These are phyloP conservation scores for Lepus europaeus DNA, from an alignment of 2,113 vertebrate genomes.

Conservation along the genomic window DNA sequence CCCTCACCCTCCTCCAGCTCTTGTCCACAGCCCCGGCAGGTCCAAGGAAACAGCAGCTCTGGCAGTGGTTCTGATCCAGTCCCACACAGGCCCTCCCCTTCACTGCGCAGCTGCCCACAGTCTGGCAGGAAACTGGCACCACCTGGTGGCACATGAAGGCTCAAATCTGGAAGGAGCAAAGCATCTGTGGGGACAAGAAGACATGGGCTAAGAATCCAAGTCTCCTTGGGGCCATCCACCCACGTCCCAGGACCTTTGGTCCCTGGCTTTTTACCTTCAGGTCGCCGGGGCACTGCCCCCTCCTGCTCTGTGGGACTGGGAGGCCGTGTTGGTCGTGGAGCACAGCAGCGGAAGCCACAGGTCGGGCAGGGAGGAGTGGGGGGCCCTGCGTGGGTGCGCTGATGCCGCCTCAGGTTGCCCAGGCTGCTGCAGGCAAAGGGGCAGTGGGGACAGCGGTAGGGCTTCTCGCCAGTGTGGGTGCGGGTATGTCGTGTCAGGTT, in stretches of 20 bases:
- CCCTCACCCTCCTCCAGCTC: constrained; percentile 94
- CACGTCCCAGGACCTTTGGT: constrained; percentile 50
- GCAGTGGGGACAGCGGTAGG: constrained; percentile 96
- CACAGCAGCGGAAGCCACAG: constrained; percentile 86
- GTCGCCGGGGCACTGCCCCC: constrained; percentile 74
- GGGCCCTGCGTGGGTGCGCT: constrained; percentile 93
- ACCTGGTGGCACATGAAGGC: constrained; percentile 75
- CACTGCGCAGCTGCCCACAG: constrained; percentile 52
- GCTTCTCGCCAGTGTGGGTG: constrained; percentile 98
- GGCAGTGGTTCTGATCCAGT: constrained; percentile 87
- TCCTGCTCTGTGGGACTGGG: constrained; percentile 84
- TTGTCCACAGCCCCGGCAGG: constrained; percentile 94
- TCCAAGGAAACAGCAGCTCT: constrained; percentile 94
- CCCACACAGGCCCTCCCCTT: constrained; percentile 74
- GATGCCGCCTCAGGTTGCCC: constrained; percentile 97
- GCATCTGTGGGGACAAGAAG: constrained; percentile 64
- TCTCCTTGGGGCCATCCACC: neutral
- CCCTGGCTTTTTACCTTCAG: constrained; percentile 74
- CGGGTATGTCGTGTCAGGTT: constrained; percentile 98
- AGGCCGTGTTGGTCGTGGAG: constrained; percentile 83
- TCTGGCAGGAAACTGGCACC: constrained; percentile 79
- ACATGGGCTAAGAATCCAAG: constrained; percentile 44
- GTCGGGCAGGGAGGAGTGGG: constrained; percentile 86
- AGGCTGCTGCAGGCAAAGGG: constrained; percentile 97
- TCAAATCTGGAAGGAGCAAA: constrained; percentile 81